Percentiles rank a stretch among this genome's conserved stretches.
Evolutionary conservation across 2,888 invertebrate genomes (phyloP).

Genomic region (Aplocera efformata): DNA sequence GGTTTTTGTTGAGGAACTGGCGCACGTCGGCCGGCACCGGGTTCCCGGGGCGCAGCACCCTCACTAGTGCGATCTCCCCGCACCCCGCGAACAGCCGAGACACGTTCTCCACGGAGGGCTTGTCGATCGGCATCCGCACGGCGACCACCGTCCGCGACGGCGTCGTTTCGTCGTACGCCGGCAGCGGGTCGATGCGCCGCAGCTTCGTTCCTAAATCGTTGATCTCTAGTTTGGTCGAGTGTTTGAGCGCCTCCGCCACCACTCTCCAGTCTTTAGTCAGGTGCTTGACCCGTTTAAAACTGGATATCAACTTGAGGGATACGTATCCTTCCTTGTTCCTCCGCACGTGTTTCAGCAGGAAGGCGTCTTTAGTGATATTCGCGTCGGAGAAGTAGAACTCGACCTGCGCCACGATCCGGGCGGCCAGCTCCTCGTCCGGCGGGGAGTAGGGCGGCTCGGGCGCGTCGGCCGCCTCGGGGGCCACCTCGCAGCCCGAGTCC

Average conservation of each 20-base stretch:
- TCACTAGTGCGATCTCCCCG: slow-evolving; percentile 93
- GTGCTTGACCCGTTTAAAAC: slow-evolving; percentile 96
- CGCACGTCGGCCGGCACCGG: slow-evolving; percentile 94
- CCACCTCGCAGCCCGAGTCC: slow-evolving; percentile 85
- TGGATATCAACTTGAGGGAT: slow-evolving; percentile 95
- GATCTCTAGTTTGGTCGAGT: slow-evolving; percentile 90
- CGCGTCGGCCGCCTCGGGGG: slow-evolving; percentile 68
- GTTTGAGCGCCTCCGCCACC: slow-evolving; percentile 91
- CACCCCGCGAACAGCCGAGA: slow-evolving; percentile 93
- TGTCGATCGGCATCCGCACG: slow-evolving; percentile 90
- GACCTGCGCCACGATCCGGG: slow-evolving; percentile 91
- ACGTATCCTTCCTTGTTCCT: slow-evolving; percentile 98
- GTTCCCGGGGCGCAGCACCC: slow-evolving; percentile 93
- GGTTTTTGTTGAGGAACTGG: slow-evolving; percentile 94
- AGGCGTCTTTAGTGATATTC: slow-evolving; percentile 96
- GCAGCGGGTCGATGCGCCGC: slow-evolving; percentile 90
- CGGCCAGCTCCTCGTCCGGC: slow-evolving; percentile 88
- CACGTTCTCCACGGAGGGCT: slow-evolving; percentile 93
- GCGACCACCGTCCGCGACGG: slow-evolving; percentile 95
- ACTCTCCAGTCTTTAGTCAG: slow-evolving; percentile 96
- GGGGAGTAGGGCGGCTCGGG: slow-evolving; percentile 83
- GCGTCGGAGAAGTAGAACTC: slow-evolving; percentile 98
- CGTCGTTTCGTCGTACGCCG: slow-evolving; percentile 94
- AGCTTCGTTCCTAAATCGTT: slow-evolving; percentile 95
- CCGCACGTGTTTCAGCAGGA: slow-evolving; percentile 95